Percentiles rank a stretch among this genome's conserved stretches.
Conservation (phyloP, 92 coral and sea anemone genomes). For the Plumapathes pennacea region DNA sequence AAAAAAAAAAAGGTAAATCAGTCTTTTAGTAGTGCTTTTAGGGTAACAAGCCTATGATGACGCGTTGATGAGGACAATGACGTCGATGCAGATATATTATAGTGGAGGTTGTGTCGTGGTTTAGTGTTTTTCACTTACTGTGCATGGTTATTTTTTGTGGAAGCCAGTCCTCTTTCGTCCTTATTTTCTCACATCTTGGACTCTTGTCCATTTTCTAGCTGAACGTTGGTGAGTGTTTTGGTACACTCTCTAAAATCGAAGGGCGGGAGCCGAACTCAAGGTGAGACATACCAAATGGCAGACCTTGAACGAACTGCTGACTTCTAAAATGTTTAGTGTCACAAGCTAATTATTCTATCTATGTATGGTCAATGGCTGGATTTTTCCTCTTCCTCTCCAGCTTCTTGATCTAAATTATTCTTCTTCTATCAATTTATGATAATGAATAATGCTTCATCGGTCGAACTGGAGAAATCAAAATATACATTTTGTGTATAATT, state of each 20-base stretch:
- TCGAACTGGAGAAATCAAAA: no score
- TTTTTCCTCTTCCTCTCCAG: neutral
- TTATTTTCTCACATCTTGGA: neutral
- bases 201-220: conserved; percentile 28
- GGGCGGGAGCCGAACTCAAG: conserved; percentile 68
- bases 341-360: neutral
- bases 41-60: no score
- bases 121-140: no score
- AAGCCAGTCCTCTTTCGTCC: neutral
- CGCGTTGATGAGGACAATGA: neutral
- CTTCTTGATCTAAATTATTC: no score
- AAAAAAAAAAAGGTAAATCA: conserved; percentile 8
- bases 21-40: neutral
- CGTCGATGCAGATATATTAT: neutral
- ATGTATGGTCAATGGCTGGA: neutral
- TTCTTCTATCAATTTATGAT: no score
- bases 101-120: no score
- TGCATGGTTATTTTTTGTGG: no score
- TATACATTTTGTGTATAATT: no score
- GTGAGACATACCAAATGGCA: conserved; percentile 3
- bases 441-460: no score
- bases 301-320: no score
- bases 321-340: neutral
- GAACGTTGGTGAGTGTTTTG: conserved; percentile 78
- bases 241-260: conserved; percentile 60